Base-by-base conservation (phyloP, 2,113 vertebrate species). In the Nycticorax nycticorax region DNA sequence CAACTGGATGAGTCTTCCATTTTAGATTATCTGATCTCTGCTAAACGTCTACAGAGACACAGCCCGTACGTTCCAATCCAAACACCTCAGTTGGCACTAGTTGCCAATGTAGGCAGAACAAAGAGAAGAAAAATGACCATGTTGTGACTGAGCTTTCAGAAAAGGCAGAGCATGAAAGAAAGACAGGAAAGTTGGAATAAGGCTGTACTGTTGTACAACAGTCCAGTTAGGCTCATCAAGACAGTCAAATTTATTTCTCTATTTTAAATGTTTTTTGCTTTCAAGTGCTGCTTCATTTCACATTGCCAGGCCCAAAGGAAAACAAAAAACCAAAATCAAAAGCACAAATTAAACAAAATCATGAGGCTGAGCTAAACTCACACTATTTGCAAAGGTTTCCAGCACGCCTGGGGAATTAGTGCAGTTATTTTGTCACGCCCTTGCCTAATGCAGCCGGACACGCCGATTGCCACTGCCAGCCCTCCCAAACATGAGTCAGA, bases 401-500 rank as follows among this genome's bases (percentile, higher is more conserved):
- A 7, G 41, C 57, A 17, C 1, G 1, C 3, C 18, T 24, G 17
- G 53, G 85, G 39, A 56, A 45, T 6, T 8, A 22, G 26, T 0
- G 12, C 60, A 1, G 39, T 13, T 8, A 0, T 4, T 63, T 7
- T 10, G 64, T 13, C 4, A 2, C 1, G 1, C 32, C 87, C 55
- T 48, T 6, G 68, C 77, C 55, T 47, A 1, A 0, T 9, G 56
- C 90, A 21, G 73, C 52, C 1, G 23, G 33, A 6, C 23, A 0
- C 1, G 17, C 39, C 2, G 11, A n/a, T 0, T 0, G 57, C 59
- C 37, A 6, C 82, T 0, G 35, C 74, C 55, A n/a, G 69, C 64
- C 41, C 48, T 45, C 41, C 28, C 24, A 4, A 14, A 3, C 4
- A 0, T 14, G 35, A 23, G 18, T 19, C 76, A 73, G 12, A 5